Conservation (phyloP, 2,888 invertebrate genomes). For the Lepas anatifera region DNA sequence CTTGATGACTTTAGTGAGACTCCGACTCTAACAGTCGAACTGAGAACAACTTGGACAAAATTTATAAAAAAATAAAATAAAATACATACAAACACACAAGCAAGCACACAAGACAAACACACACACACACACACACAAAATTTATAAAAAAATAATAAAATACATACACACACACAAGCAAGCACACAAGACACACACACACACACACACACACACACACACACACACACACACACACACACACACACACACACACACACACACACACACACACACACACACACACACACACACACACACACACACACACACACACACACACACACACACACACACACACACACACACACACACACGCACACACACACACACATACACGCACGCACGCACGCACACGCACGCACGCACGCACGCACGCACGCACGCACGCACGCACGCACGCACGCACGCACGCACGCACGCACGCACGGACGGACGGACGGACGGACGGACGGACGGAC, state of each 20-base stretch:
- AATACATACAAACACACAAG: too few relatives aligned
- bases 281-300: not conserved
- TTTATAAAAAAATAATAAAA: not conserved
- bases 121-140: too few relatives aligned
- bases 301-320: not conserved
- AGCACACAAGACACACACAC: not conserved
- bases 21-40: too few relatives aligned
- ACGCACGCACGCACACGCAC: not conserved
- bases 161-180: not conserved
- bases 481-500: not conserved
- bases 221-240: not conserved
- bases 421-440: not conserved
- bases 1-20: too few relatives aligned
- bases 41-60: too few relatives aligned
- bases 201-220: slow-evolving; percentile 3
- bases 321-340: not conserved
- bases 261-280: not conserved
- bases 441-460: not conserved
- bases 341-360: not conserved
- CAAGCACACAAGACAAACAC: too few relatives aligned
- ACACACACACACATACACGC: not conserved
- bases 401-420: not conserved
- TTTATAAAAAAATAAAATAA: too few relatives aligned
- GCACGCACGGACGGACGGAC: not conserved
- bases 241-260: not conserved